Percentiles rank a stretch among this genome's conserved stretches.
These are phyloP conservation scores for Sepioteuthis lessoniana DNA, from an alignment of 2,888 invertebrate species.

Conservation along the genomic window DNA sequence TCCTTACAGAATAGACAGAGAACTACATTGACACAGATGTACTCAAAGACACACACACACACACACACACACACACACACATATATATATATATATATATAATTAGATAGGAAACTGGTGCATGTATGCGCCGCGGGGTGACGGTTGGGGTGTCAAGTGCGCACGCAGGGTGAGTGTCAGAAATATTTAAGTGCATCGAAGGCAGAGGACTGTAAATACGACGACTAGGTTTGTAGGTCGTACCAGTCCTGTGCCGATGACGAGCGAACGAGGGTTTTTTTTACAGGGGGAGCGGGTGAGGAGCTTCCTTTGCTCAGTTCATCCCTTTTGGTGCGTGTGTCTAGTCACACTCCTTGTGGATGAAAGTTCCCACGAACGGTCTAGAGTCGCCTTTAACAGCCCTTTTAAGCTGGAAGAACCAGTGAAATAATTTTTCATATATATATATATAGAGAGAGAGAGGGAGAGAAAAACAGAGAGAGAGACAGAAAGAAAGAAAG, in stretches of 20 bases:
- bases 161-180: background rate
- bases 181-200: background rate
- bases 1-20: no score
- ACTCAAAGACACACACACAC: no score
- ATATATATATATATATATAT: background rate
- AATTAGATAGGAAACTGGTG: background rate
- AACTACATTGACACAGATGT: no score
- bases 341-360: background rate
- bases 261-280: background rate
- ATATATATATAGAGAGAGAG: no score
- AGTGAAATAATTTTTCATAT: no score
- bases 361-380: background rate
- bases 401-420: no score
- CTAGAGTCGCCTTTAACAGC: background rate
- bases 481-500: no score
- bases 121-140: background rate
- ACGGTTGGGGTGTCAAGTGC: background rate
- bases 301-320: background rate
- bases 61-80: no score
- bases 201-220: background rate
- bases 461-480: no score
- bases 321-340: background rate
- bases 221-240: constrained; percentile 33
- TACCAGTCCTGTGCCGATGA: background rate
- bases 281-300: no score